A percentile compares a stretch with the other conserved stretches of the same genome.
phyloP scores from a whole-genome alignment of 2,888 invertebrate genomes.

The Oasisia sp. region DNA sequence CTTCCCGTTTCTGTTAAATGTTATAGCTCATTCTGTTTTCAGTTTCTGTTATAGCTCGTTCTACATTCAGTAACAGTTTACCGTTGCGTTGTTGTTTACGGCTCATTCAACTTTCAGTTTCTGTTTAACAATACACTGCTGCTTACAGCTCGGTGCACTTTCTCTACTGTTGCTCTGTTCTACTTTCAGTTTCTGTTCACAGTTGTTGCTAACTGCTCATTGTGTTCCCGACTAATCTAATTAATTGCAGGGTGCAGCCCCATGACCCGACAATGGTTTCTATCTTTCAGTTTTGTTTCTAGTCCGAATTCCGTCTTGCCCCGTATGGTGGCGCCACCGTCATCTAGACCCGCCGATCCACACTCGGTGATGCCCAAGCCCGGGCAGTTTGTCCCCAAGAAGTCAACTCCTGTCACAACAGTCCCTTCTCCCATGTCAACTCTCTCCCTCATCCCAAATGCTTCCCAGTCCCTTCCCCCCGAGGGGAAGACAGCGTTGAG shows the following conservation, averaged over 20 bases:
- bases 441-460: background rate
- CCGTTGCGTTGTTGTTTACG: background rate
- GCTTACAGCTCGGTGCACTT: background rate
- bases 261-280: background rate
- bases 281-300: constrained; percentile 13
- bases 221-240: background rate
- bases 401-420: background rate
- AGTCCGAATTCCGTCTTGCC: background rate
- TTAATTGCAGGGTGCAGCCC: background rate
- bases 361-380: background rate
- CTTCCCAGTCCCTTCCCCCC: background rate
- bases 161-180: background rate
- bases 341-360: background rate
- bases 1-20: too few species aligned
- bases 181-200: background rate
- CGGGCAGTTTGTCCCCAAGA: background rate
- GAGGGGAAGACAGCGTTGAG: background rate
- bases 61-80: background rate
- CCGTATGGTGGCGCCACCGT: background rate
- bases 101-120: background rate
- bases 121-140: background rate
- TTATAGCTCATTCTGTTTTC: too few species aligned
- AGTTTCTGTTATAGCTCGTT: background rate
- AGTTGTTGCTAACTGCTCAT: background rate
- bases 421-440: background rate